Base-by-base conservation (phyloP, 1,140 invertebrate genomes). In the Asbolus verrucosus region DNA sequence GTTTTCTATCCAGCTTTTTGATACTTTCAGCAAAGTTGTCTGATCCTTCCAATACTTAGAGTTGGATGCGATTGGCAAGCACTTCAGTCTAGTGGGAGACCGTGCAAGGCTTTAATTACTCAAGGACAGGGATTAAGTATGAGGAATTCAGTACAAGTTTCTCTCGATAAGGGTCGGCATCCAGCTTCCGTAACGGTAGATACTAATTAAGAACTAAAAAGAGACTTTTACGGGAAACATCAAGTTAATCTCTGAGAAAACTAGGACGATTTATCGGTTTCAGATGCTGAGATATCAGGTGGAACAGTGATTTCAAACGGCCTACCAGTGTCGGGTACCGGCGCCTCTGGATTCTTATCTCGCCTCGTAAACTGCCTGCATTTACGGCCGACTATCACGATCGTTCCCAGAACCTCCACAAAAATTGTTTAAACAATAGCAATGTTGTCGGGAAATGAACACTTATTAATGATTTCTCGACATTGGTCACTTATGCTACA, bases 401-500 rank as follows among this genome's bases (percentile, higher is more conserved):
- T 21, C 60, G 60, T 63, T 63, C 61, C 39, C 61, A 39, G 61
- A 63, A 63, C 61, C 33, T 15, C 18, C 31, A 69, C 38, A 15
- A 21, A 39, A 61, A 69, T 46, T 62, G 36, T 46, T 62, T 46
- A 69, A 62, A 69, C 41, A 69, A 62, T 62, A 38, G 15, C 33
- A 11, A 38, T 59, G 16, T 39, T 38, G 60, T 62, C 30, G 31
- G 21, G 60, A 33, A 69, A 70, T 62, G 31, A 72, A 63, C 59
- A 72, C 63, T 68, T 70, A 72, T 70, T 70, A 65, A 72, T 72
- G 71, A 70, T 70, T 72, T 72, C 54, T 61, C 19, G 36, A 63
- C 59, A 72, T 69, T 14, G 13, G 31, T 61, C 59, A 27, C 2
- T 15, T 70, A 16, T 69, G 13, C 18, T 36, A 69, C 31, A 24